Percentiles rank a stretch among this genome's conserved stretches.
phyloP scores from a whole-genome alignment of 2,888 invertebrate species.

The Caenorhabditis sp. region DNA sequence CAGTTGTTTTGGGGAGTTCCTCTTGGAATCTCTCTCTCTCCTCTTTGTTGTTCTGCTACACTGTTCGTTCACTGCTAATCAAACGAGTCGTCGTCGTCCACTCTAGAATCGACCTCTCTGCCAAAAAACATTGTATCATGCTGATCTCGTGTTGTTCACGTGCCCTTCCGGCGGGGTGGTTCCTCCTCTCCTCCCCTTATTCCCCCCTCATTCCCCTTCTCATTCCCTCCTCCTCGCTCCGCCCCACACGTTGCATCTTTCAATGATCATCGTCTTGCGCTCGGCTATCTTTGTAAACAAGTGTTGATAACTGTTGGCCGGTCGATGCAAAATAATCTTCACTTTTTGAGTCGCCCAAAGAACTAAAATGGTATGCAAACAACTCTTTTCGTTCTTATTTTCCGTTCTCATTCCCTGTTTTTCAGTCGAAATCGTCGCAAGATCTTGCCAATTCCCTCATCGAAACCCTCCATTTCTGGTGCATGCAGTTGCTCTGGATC shows the following conservation, averaged over 20 bases:
- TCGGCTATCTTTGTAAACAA: conserved; percentile 9
- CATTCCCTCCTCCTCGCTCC: neutral
- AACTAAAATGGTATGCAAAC: conserved; percentile 8
- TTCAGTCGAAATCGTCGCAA: conserved; percentile 2
- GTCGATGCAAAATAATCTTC: conserved; percentile 4
- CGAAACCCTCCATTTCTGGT: neutral
- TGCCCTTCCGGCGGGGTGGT: too few species aligned
- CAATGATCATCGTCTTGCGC: neutral
- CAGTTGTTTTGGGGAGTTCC: neutral
- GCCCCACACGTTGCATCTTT: conserved; percentile 12
- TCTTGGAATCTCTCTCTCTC: neutral
- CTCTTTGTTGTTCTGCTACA: neutral
- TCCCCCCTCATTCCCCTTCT: too few species aligned
- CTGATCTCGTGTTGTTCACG: neutral
- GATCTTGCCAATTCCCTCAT: neutral
- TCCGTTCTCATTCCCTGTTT: neutral
- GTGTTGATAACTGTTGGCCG: neutral
- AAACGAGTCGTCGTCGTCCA: neutral
- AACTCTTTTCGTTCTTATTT: neutral
- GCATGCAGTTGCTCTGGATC: neutral
- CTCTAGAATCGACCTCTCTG: neutral
- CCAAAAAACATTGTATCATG: neutral
- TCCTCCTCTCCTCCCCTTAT: neutral
- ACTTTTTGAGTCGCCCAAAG: conserved; percentile 7
- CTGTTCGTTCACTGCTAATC: neutral